phyloP scores from a whole-genome alignment of 2,797 vertebrate species.

The Chelon labrosus region DNA sequence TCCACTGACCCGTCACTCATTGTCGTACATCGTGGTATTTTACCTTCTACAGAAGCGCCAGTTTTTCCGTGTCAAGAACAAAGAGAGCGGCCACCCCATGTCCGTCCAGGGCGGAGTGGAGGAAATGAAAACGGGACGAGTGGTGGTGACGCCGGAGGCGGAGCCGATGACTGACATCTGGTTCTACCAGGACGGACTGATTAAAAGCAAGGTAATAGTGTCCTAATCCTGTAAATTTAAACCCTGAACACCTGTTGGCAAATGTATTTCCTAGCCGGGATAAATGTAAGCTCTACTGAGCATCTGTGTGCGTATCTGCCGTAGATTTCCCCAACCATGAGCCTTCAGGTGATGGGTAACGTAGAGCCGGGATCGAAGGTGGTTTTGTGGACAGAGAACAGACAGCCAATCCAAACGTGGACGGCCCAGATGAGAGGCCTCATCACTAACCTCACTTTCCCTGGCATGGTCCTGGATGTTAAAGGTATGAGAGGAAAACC shows the following conservation, averaged over 20 bases:
- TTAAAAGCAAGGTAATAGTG: constrained; percentile 92
- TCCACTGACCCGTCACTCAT: too few relatives aligned
- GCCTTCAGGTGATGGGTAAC: constrained; percentile 93
- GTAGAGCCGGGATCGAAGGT: constrained; percentile 87
- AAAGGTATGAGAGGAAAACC: constrained; percentile 81
- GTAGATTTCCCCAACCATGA: constrained; percentile 89
- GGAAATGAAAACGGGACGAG: constrained; percentile 91
- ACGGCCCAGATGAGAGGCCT: constrained; percentile 81
- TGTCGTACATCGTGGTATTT: not conserved
- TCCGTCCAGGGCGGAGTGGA: constrained; percentile 89
- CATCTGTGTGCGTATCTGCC: not conserved
- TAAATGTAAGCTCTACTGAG: not conserved
- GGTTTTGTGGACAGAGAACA: constrained; percentile 91
- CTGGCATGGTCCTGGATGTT: constrained; percentile 90
- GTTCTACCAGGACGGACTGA: constrained; percentile 93
- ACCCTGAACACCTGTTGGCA: too few relatives aligned
- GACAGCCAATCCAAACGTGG: constrained; percentile 92
- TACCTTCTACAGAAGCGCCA: constrained; percentile 82
- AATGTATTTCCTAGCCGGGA: too few relatives aligned
- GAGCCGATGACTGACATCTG: constrained; percentile 89
- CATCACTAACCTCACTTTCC: constrained; percentile 89
- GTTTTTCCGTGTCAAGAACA: constrained; percentile 90
- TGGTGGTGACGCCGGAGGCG: constrained; percentile 85
- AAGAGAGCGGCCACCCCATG: constrained; percentile 85
- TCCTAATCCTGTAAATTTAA: too few relatives aligned